Base-by-base conservation (phyloP, 2,113 vertebrate genomes). In the Datnioides undecimradiatus region DNA sequence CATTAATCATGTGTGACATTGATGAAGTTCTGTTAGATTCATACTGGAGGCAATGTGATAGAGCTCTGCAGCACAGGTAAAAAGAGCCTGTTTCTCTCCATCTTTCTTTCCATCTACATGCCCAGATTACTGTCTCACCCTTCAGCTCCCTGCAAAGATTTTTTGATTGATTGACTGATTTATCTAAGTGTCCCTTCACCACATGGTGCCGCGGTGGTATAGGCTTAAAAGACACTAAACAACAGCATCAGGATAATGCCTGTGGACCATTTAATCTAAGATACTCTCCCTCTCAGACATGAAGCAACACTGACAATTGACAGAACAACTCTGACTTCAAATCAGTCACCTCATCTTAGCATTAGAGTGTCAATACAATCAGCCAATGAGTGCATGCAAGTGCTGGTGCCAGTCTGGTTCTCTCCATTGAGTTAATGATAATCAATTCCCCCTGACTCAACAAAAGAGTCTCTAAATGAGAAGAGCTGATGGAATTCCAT, bases 271-370 rank as follows among this genome's bases (percentile, higher is more conserved):
- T 74, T 78, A 34, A 77, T 79, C 59, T 23, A 13, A 36, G 36
- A 38, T 63, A 3, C 46, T 40, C 31, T 38, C 46, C 34, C 31
- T 38, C 31, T n/a, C 40, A 27, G 72, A 72, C 73, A 54, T 8
- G 0, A 2, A 36, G 34, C 9, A 27, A 25, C 45, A 43, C 34
- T 55, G 64, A 36, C 71, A 57, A 74, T 54, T 54, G 58, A 73
- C 48, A 5, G 59, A 74, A 34, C 40, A 49, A 51, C 60, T 63
- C 16, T 33, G 67, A 69, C 74, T 84, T 59, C 25, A 29, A 63
- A 71, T 86, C 80, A 77, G 79, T 63, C 45, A 25, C 40, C 66
- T 66, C 55, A 70, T 84, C 64, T 54, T 55, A 4, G 64, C 73
- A 23, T 48, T 38, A 16, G 34, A 23, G 59, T 63, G 25, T 74